Evolutionary conservation across 1,140 invertebrate genomes (phyloP).

Genomic region (Temnothorax nylanderi): DNA sequence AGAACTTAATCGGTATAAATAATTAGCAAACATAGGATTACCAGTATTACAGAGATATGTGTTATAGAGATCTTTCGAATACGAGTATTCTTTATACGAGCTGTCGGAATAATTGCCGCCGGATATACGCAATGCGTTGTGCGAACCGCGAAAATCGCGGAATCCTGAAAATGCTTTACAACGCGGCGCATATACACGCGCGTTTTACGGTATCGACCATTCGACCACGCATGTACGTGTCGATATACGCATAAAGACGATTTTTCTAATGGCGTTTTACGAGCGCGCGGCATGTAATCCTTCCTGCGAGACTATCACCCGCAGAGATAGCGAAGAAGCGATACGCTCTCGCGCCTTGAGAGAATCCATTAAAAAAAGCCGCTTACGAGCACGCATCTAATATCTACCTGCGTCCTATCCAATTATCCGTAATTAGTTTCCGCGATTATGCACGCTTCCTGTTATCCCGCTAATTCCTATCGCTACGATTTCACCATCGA

Average conservation of each 20-base stretch:
- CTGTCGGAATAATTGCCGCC: not conserved
- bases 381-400: constrained; percentile 28
- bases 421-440: constrained; percentile 55
- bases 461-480: constrained; percentile 45
- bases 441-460: constrained; percentile 42
- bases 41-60: not conserved
- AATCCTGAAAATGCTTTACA: constrained; percentile 33
- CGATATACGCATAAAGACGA: constrained; percentile 31
- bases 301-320: constrained; percentile 20
- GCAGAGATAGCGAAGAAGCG: not conserved
- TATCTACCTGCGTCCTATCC: constrained; percentile 6
- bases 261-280: constrained; percentile 46
- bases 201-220: not conserved
- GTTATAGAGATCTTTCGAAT: not conserved
- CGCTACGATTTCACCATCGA: not conserved
- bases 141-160: constrained; percentile 1
- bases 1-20: not conserved
- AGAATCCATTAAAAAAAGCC: constrained; percentile 11
- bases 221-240: not conserved
- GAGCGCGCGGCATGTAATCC: constrained; percentile 23
- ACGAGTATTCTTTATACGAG: not conserved
- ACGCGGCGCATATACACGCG: not conserved
- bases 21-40: not conserved
- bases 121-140: not conserved
- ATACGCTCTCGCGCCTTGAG: not conserved